These are phyloP conservation scores for Vultur gryphus DNA, from an alignment of 2,797 vertebrate genomes.

Conservation along the genomic window DNA sequence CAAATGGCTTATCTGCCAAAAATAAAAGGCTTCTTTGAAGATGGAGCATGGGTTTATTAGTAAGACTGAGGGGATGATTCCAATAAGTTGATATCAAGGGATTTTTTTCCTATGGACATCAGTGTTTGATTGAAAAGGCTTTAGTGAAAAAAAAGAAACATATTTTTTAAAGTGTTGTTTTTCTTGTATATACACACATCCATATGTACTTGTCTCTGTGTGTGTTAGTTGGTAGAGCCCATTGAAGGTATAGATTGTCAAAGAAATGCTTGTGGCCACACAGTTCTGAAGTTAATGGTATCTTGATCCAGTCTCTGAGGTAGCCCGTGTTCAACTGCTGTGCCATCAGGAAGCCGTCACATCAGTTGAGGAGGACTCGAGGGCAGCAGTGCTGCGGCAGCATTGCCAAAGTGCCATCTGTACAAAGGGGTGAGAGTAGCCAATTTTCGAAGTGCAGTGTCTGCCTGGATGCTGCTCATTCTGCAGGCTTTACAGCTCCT, in stretches of 20 bases:
- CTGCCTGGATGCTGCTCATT: background rate
- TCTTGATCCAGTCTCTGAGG: too few species aligned
- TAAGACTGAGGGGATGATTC: background rate
- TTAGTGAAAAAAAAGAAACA: background rate
- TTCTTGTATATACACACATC: background rate
- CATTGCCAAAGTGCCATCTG: background rate
- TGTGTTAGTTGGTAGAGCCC: background rate
- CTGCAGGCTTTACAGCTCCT: background rate
- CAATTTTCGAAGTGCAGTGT: rapidly evolving
- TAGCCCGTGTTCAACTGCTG: background rate
- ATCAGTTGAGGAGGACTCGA: background rate
- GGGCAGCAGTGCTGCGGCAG: background rate
- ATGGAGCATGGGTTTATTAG: background rate
- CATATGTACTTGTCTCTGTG: background rate
- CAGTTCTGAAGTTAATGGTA: background rate
- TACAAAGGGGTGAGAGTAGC: background rate
- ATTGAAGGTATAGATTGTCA: background rate
- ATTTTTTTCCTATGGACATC: background rate
- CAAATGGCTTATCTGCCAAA: slow-evolving; percentile 17
- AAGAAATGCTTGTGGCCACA: background rate
- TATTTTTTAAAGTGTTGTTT: background rate
- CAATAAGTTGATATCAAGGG: background rate
- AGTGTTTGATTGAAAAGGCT: background rate
- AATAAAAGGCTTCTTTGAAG: slow-evolving; percentile 42
- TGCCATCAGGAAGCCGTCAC: background rate